Evolutionary conservation across 2,113 vertebrate species (phyloP).

Genomic region (Melanerpes formicivorus): DNA sequence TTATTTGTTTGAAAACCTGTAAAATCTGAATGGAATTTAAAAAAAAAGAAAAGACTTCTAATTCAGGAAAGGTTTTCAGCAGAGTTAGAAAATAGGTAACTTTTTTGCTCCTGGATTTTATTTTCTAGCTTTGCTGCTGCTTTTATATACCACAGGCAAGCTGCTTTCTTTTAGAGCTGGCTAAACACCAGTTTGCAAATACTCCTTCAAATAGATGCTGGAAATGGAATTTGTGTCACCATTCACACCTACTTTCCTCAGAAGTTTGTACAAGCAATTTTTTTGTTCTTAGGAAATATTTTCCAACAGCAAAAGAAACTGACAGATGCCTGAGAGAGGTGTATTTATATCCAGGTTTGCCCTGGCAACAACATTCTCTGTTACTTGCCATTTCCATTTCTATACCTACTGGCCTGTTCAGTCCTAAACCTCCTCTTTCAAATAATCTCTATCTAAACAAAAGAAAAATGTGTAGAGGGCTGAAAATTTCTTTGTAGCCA

Average conservation of each 20-base stretch:
- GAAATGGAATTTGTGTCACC: slow-evolving; percentile 63
- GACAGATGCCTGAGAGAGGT: slow-evolving; percentile 54
- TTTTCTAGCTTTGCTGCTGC: slow-evolving; percentile 1
- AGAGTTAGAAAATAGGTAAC: background rate
- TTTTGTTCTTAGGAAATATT: slow-evolving; percentile 70
- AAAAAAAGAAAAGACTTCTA: background rate
- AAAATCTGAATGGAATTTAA: background rate
- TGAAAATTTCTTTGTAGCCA: background rate
- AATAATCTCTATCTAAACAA: background rate
- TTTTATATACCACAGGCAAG: slow-evolving; percentile 6
- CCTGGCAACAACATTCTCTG: slow-evolving; percentile 34
- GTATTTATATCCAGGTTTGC: slow-evolving; percentile 62
- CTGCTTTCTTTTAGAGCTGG: slow-evolving; percentile 14
- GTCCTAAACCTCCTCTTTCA: background rate
- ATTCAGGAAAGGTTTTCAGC: slow-evolving; percentile 1
- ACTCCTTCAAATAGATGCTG: slow-evolving; percentile 60
- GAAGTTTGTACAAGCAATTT: slow-evolving; percentile 66
- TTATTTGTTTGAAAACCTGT: background rate
- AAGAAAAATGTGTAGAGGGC: background rate
- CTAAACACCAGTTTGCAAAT: slow-evolving; percentile 65
- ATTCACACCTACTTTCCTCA: slow-evolving; percentile 66
- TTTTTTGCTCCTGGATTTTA: background rate
- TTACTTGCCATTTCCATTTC: slow-evolving; percentile 65
- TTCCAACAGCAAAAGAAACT: slow-evolving; percentile 62
- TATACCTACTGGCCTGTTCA: slow-evolving; percentile 46